Conservation (phyloP, 2,888 invertebrate genomes). For the Noctua janthina region DNA sequence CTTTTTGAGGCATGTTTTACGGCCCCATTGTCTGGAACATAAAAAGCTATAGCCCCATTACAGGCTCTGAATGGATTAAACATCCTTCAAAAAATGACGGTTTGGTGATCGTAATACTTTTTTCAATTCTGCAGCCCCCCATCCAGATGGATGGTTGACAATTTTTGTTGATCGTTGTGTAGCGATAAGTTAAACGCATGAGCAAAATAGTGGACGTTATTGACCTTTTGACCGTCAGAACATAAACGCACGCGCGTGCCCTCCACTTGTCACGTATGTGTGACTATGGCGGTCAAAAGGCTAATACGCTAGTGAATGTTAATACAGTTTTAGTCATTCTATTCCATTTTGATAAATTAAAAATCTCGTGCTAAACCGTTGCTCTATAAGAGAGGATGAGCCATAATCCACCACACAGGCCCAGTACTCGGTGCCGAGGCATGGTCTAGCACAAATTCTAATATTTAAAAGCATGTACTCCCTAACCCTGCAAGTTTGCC, state of each 20-base stretch:
- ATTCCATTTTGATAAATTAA: background rate
- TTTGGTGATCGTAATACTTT: background rate
- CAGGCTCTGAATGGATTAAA: background rate
- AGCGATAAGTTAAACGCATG: background rate
- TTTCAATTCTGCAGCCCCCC: background rate
- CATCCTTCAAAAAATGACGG: background rate
- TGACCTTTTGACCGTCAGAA: too few species aligned
- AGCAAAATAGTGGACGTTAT: background rate
- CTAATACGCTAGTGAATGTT: background rate
- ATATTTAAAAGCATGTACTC: slow-evolving; percentile 2
- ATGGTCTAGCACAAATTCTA: background rate
- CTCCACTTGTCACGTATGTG: too few species aligned
- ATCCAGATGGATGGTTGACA: background rate
- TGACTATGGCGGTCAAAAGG: too few species aligned
- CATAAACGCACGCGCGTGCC: too few species aligned
- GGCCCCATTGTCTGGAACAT: background rate
- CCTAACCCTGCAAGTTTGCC: slow-evolving; percentile 44
- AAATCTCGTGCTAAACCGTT: too few species aligned
- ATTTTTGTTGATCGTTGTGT: background rate
- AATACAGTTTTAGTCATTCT: background rate
- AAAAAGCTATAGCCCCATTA: background rate
- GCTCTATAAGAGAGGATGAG: too few species aligned
- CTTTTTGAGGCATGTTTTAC: background rate
- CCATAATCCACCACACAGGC: background rate
- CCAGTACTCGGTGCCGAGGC: background rate